Conservation (phyloP, 2,113 vertebrate genomes). For the Hepsetus odoe region DNA sequence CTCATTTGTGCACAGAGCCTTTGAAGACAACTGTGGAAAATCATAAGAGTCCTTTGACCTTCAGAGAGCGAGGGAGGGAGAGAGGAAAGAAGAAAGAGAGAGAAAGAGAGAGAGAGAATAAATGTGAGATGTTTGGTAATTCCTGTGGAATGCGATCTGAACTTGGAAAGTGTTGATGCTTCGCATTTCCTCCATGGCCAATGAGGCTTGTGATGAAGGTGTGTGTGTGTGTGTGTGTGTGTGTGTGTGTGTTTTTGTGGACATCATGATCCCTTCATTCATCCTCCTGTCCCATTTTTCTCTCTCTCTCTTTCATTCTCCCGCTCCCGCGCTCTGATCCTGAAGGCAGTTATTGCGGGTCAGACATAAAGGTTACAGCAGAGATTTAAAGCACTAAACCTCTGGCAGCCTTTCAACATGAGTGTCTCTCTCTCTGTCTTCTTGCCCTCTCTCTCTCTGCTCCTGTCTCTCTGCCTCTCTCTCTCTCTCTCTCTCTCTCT, state of each 20-base stretch:
- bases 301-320: background rate
- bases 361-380: conserved; percentile 25
- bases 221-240: conserved; percentile 8
- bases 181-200: background rate
- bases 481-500: too few relatives aligned
- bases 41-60: too few relatives aligned
- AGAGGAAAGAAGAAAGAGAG: too few relatives aligned
- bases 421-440: too few relatives aligned
- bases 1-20: too few relatives aligned
- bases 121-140: background rate
- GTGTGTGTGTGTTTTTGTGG: too few relatives aligned
- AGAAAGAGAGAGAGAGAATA: too few relatives aligned
- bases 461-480: too few relatives aligned
- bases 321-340: background rate
- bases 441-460: too few relatives aligned
- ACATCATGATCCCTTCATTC: conserved; percentile 11
- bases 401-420: conserved; percentile 21
- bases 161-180: background rate
- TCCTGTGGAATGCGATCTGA: background rate
- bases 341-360: conserved; percentile 25
- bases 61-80: background rate
- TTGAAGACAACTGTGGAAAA: too few relatives aligned
- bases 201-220: background rate
- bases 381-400: conserved; percentile 20
- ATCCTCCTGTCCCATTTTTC: background rate